Evolutionary conservation across 2,888 invertebrate species (phyloP), one percentile per base, ranked within the genome.

Genomic region (Acanthosepion esculentum): DNA sequence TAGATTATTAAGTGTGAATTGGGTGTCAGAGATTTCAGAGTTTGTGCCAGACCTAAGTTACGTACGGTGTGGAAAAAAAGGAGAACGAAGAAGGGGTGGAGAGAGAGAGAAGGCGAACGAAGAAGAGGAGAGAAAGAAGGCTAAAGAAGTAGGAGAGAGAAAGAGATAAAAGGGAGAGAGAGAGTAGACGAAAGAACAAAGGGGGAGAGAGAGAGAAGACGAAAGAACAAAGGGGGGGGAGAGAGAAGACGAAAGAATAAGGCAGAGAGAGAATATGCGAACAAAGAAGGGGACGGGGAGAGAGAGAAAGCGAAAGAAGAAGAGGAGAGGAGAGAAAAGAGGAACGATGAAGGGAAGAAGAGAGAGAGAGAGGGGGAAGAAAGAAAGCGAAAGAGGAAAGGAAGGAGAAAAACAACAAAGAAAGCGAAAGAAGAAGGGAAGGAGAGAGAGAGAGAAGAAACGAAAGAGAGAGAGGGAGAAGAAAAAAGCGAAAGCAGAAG

Each of bases 231-330:
- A 12, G 1, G 6, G 0, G 2, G 26, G 4, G 64, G 64, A 64
- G 64, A 4, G 2, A n/a, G n/a, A 0, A 8, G 26, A n/a, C 29
- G 23, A 8, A 26, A 26, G 4, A 64, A 64, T 0, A 7, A 20
- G 7, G 4, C 0, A 0, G 26, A 26, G 26, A 0, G 64, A 26
- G 26, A 8, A n/a, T n/a, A n/a, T n/a, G n/a, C n/a, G n/a, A n/a
- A n/a, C n/a, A n/a, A n/a, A n/a, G n/a, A n/a, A n/a, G n/a, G n/a
- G n/a, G n/a, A n/a, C n/a, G n/a, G n/a, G n/a, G n/a, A n/a, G n/a
- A n/a, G n/a, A n/a, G n/a, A n/a, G n/a, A n/a, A 0, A 8, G 26
- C 29, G 23, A 8, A 26, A 26, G 4, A 64, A 64, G 7, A 7
- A 20, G 7, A 29, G 4, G 3, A 0, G 26, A 26, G 20, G 26